These are phyloP conservation scores for Caenorhabditis auriculariae DNA, from an alignment of 2,888 invertebrate genomes.

Conservation along the genomic window DNA sequence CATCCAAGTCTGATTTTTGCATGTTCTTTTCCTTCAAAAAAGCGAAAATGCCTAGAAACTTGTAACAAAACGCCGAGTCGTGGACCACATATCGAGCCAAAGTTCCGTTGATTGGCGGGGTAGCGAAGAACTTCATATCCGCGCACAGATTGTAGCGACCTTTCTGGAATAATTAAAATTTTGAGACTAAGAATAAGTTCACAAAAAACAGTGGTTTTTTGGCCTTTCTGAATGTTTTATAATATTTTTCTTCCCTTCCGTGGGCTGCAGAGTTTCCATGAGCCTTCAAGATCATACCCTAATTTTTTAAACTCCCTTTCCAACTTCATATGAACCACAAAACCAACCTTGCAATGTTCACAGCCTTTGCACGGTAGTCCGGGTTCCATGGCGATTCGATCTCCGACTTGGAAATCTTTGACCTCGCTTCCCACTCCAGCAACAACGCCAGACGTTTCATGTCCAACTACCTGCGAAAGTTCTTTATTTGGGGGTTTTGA, in stretches of 20 bases:
- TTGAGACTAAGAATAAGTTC: not conserved
- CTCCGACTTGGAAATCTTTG: conserved; percentile 35
- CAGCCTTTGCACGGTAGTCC: conserved; percentile 82
- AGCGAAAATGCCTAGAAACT: no score
- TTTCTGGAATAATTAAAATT: conserved; percentile 38
- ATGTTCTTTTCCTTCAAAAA: conserved; percentile 1
- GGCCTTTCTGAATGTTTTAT: no score
- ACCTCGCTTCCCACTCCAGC: conserved; percentile 74
- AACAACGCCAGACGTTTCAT: conserved; percentile 76
- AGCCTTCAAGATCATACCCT: not conserved
- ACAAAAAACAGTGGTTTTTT: not conserved
- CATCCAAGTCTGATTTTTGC: no score
- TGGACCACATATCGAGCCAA: conserved; percentile 84
- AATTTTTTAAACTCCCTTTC: not conserved
- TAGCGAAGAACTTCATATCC: conserved; percentile 87
- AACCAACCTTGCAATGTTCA: conserved; percentile 75
- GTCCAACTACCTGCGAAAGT: conserved; percentile 96
- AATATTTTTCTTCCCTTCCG: no score
- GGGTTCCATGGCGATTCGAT: conserved; percentile 68
- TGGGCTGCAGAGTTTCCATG: not conserved
- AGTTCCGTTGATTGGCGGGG: conserved; percentile 88
- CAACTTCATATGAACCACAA: not conserved
- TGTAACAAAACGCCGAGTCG: conserved; percentile 71
- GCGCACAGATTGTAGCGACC: conserved; percentile 89
- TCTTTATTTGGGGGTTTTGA: no score